Base-by-base conservation (phyloP, 2,113 vertebrate genomes). In the Thunnus thynnus region DNA sequence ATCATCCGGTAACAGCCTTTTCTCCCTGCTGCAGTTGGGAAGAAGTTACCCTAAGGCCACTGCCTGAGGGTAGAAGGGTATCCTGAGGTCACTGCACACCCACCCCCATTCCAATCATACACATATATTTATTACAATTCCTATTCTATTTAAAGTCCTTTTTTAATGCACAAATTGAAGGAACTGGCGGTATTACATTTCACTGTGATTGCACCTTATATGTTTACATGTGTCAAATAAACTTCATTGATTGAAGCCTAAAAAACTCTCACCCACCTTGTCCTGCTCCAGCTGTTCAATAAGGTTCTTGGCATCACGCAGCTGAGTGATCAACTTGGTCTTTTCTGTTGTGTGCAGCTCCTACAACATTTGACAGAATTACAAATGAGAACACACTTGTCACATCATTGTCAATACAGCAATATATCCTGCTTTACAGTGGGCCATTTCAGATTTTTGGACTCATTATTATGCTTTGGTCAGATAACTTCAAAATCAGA, bases 211-310 rank as follows among this genome's bases (percentile, higher is more conserved):
- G 36, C 7, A 9, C 36, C 9, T 41, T 41, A 41, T 41, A 41
- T 41, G 36, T 22, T 41, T 41, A 41, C 10, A 41, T 41, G 36
- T 22, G 22, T 22, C 22, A 22, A 41, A 7, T 41, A 41, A 8
- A 41, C 36, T 41, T 41, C 7, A 41, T 41, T 41, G 36, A 41
- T 41, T 20, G 52, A 78, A 32, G 1, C 18, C 46, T 58, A 6
- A 83, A 80, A 63, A 18, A 65, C 13, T 5, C 20, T 73, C 13
- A 48, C 90, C 41, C 72, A 99, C 98, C 97, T 99, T 99, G 95
- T 99, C 98, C 94, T 99, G 98, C 90, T 99, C 97, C 90, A 99
- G 95, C 87, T 99, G 97, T 82, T 99, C 98, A 92, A 99, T 97
- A 77, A 96, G 96, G 92, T 99, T 96, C 94, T 99, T 99, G 73